Conservation (phyloP, 2,113 vertebrate genomes). For the Thalassarche chlororhynchos region DNA sequence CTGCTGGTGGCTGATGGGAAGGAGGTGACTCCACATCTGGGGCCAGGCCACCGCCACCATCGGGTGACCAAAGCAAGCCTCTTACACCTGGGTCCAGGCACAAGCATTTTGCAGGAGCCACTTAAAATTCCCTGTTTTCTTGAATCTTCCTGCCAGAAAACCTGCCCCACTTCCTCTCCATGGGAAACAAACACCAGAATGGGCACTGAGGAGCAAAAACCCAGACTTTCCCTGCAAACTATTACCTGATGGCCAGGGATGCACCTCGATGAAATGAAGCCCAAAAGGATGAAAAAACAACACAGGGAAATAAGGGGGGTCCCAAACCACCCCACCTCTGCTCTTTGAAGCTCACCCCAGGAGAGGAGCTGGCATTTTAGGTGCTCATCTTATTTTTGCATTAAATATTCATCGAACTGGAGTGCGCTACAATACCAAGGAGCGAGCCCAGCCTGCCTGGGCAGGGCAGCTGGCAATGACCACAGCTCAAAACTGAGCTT, state of each 20-base stretch:
- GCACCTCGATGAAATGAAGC: background rate
- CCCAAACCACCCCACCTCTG: background rate
- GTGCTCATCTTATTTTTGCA: background rate
- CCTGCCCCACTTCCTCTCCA: background rate
- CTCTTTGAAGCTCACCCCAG: background rate
- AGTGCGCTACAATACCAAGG: fast-evolving
- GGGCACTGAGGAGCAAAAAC: background rate
- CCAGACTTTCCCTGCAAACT: background rate
- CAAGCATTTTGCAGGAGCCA: background rate
- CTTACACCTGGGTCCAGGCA: background rate
- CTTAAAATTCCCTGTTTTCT: background rate
- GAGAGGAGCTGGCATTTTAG: background rate
- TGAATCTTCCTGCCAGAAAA: background rate
- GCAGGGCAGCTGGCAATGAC: background rate
- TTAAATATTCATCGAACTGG: fast-evolving
- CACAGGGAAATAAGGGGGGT: background rate
- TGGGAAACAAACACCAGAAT: background rate
- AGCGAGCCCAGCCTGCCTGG: background rate
- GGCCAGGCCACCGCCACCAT: fast-evolving
- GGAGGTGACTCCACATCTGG: background rate
- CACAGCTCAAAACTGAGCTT: background rate
- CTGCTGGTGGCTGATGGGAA: background rate
- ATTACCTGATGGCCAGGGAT: too few species aligned
- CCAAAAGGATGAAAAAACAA: background rate
- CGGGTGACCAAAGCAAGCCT: background rate